These are phyloP conservation scores for Emydoidea blandingii DNA, from an alignment of 2,797 vertebrate species.

Conservation along the genomic window DNA sequence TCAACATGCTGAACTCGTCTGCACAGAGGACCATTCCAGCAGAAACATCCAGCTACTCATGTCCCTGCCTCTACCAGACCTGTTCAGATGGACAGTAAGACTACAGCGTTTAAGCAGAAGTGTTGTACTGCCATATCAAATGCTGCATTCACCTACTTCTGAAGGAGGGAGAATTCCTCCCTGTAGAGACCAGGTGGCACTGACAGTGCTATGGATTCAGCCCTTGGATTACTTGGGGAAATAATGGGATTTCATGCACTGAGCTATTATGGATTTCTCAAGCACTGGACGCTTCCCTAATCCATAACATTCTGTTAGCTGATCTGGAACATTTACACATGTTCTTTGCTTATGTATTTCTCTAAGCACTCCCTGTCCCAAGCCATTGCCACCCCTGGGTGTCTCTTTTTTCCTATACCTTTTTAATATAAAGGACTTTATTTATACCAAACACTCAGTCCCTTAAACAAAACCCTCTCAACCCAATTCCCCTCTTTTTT, in stretches of 20 bases:
- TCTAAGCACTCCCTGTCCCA: neutral
- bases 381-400: neutral
- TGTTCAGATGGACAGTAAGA: neutral
- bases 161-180: neutral
- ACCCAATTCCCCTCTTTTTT: accelerated
- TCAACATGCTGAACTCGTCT: neutral
- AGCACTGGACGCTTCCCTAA: constrained; percentile 1
- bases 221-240: neutral
- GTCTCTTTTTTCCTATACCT: neutral
- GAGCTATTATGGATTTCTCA: constrained; percentile 14
- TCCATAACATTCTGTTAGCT: neutral
- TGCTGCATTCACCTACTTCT: neutral
- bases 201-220: neutral
- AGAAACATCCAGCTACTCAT: accelerated
- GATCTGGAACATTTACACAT: neutral
- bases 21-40: neutral
- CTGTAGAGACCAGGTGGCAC: neutral
- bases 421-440: neutral
- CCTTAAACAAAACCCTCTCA: accelerated
- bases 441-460: neutral
- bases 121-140: neutral
- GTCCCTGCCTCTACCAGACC: neutral
- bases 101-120: neutral
- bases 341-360: neutral
- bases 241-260: constrained; percentile 50